Percentiles rank a stretch among this genome's conserved stretches.
These are phyloP conservation scores for Lycia hirtaria DNA, from an alignment of 2,888 invertebrate genomes.

Conservation along the genomic window DNA sequence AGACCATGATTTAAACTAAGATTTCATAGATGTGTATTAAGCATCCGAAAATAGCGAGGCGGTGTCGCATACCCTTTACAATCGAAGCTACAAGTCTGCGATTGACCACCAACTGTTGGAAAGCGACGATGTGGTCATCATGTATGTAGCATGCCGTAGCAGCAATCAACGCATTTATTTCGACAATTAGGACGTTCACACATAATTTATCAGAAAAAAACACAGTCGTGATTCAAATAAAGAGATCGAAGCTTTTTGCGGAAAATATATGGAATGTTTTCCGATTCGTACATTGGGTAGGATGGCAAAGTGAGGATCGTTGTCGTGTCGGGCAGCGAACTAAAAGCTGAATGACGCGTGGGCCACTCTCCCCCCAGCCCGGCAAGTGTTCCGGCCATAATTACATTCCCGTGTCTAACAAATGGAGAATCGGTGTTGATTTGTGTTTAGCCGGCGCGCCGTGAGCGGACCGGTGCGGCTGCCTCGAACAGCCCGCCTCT, in stretches of 20 bases:
- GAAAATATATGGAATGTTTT: slow-evolving; percentile 53
- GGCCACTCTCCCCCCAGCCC: slow-evolving; percentile 52
- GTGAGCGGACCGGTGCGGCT: slow-evolving; percentile 43
- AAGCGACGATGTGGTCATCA: too few species aligned
- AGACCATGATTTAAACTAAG: too few species aligned
- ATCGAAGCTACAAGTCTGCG: too few species aligned
- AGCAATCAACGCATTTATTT: too few species aligned
- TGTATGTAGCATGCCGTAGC: too few species aligned
- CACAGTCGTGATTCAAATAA: neutral
- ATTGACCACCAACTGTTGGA: too few species aligned
- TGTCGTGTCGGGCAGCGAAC: slow-evolving; percentile 78
- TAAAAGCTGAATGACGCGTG: slow-evolving; percentile 80
- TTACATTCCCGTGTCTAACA: slow-evolving; percentile 87
- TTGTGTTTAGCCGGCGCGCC: slow-evolving; percentile 80
- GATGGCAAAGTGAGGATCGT: slow-evolving; percentile 76
- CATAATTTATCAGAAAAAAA: neutral
- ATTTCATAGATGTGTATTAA: too few species aligned
- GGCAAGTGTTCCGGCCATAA: slow-evolving; percentile 83
- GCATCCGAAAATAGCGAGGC: too few species aligned
- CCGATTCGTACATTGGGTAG: slow-evolving; percentile 55
- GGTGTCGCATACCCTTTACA: too few species aligned
- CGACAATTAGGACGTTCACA: neutral
- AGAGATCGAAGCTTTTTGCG: slow-evolving; percentile 37
- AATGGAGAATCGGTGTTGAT: slow-evolving; percentile 87
- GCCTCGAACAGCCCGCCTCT: slow-evolving; percentile 5